phyloP scores from a whole-genome alignment of 2,113 vertebrate species.

The Paramisgurnus dabryanus region DNA sequence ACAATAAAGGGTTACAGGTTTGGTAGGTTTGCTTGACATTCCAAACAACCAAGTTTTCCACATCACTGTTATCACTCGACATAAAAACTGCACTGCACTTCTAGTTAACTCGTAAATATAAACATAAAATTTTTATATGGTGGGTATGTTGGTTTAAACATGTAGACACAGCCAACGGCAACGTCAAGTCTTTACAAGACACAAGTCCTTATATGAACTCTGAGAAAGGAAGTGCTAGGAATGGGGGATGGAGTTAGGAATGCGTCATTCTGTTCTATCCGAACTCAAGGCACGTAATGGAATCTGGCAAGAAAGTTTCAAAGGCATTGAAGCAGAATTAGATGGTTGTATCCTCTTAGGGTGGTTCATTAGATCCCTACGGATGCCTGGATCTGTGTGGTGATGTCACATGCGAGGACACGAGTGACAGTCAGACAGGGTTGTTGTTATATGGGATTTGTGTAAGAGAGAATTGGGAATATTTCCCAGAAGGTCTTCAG shows the following conservation, averaged over 20 bases:
- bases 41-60: not conserved
- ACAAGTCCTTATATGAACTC: not conserved
- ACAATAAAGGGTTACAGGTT: not conserved
- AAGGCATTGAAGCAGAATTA: too few relatives aligned
- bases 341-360: not conserved
- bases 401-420: not conserved
- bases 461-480: not conserved
- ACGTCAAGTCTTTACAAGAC: not conserved
- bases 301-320: not conserved
- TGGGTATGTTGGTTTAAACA: too few relatives aligned
- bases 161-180: too few relatives aligned
- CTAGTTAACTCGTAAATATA: too few relatives aligned
- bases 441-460: not conserved
- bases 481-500: not conserved
- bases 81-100: too few relatives aligned
- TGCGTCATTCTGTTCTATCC: not conserved
- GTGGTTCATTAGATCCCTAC: not conserved
- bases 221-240: not conserved
- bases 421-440: too few relatives aligned
- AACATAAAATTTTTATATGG: too few relatives aligned
- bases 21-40: not conserved
- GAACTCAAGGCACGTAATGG: not conserved
- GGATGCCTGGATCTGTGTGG: not conserved
- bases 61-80: not conserved
- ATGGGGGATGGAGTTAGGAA: constrained; percentile 23